These are phyloP conservation scores for Parapristionchus giblindavisi DNA, from an alignment of 2,888 invertebrate genomes.

Conservation along the genomic window DNA sequence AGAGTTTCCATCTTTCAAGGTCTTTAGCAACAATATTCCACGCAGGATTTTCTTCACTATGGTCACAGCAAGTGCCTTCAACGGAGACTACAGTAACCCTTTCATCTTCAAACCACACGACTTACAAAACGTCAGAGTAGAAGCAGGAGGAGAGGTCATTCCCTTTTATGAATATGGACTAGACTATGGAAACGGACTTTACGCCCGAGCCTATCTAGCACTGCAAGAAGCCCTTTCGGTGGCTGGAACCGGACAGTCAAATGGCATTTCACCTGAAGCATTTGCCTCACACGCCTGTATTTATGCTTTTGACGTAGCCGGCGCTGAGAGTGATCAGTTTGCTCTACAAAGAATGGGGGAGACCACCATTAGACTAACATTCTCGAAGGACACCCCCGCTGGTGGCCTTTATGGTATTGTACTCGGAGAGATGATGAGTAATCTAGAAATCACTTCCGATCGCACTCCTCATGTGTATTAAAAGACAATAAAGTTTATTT, in stretches of 20 bases:
- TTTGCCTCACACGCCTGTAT: slow-evolving; percentile 2
- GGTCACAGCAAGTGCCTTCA: not conserved
- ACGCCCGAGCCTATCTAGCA: not conserved
- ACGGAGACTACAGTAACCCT: slow-evolving; percentile 2
- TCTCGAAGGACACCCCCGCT: not conserved
- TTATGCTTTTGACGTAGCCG: not conserved
- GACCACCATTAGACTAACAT: not conserved
- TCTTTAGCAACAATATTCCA: not conserved
- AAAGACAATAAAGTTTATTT: not conserved
- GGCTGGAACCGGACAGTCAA: not conserved
- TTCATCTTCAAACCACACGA: not conserved
- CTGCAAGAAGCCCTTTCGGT: not conserved
- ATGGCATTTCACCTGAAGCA: not conserved
- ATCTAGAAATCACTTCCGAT: not conserved
- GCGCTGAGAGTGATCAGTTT: not conserved
- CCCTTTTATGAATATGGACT: not conserved
- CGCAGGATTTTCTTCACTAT: slow-evolving; percentile 9
- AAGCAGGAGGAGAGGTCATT: slow-evolving; percentile 7
- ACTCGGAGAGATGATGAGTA: not conserved
- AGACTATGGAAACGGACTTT: not conserved
- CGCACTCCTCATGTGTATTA: not conserved
- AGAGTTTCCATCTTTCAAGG: not conserved
- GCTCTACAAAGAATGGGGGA: not conserved
- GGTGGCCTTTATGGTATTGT: not conserved
- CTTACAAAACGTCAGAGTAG: not conserved